Conservation (phyloP, 2,888 invertebrate species). For the Nineta flava region DNA sequence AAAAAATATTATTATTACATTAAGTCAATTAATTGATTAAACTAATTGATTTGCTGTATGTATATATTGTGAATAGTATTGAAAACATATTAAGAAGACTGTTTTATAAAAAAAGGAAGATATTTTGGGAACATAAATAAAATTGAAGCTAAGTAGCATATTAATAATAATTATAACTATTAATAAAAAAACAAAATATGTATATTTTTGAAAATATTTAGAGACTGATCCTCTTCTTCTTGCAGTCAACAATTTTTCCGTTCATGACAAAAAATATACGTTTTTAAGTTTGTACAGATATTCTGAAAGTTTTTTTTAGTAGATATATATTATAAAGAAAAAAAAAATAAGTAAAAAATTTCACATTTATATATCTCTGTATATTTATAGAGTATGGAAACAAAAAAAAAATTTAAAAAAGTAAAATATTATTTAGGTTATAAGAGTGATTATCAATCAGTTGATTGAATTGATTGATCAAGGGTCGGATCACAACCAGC, state of each 20-base stretch:
- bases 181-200: constrained; percentile 2
- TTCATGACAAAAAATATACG: constrained; percentile 1
- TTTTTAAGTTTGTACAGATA: constrained; percentile 5
- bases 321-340: not conserved
- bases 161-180: constrained; percentile 1
- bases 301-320: constrained; percentile 4
- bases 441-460: not conserved
- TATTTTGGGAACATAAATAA: constrained; percentile 1
- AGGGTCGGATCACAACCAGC: constrained; percentile 22
- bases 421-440: not conserved
- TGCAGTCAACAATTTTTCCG: constrained; percentile 4
- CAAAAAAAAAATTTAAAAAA: not conserved
- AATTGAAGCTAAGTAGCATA: constrained; percentile 1
- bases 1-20: not conserved
- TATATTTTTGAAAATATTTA: constrained; percentile 5
- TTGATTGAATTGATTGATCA: not conserved
- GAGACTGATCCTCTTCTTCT: constrained; percentile 6
- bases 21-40: not conserved
- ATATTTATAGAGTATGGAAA: not conserved
- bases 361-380: not conserved
- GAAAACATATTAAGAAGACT: not conserved
- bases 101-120: not conserved
- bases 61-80: not conserved
- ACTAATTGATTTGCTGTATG: not conserved
- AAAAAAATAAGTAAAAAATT: not conserved